Evolutionary conservation across 2,888 invertebrate genomes (phyloP).

Genomic region (Drosophila pegasa): DNA sequence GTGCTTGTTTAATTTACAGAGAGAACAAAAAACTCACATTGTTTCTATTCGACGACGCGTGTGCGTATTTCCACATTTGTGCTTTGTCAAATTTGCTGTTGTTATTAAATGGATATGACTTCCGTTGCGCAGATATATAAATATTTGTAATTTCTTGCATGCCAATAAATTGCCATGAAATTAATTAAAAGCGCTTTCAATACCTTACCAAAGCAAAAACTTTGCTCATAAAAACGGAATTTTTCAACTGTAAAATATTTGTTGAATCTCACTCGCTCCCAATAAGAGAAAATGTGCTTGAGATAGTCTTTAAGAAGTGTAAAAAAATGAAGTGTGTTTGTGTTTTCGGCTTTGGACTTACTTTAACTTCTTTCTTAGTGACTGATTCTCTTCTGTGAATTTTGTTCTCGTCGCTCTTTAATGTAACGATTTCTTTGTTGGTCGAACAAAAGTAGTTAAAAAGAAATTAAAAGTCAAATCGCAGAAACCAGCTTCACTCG

Average conservation of each 20-base stretch:
- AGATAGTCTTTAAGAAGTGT: neutral
- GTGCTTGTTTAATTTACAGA: conserved; percentile 37
- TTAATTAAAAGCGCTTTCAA: conserved; percentile 42
- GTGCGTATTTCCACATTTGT: conserved; percentile 26
- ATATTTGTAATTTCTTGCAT: conserved; percentile 3
- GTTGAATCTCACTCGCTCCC: neutral
- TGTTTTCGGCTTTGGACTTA: neutral
- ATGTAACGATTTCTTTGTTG: neutral
- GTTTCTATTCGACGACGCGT: conserved; percentile 29
- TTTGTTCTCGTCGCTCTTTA: neutral
- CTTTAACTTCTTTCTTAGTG: neutral
- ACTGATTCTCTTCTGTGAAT: neutral
- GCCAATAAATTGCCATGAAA: conserved; percentile 19
- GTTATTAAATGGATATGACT: conserved; percentile 8
- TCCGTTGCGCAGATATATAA: conserved; percentile 1
- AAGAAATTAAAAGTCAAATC: conserved; percentile 15
- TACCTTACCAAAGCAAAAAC: neutral
- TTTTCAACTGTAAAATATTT: neutral
- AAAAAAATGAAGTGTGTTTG: neutral
- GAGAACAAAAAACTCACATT: conserved; percentile 35
- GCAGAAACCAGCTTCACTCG: neutral
- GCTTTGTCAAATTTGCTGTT: conserved; percentile 30
- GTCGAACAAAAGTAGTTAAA: conserved; percentile 11
- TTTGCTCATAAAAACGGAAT: neutral
- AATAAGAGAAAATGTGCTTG: neutral